Conservation (phyloP, 2,888 invertebrate species). For the Drosophila bunnanda region DNA sequence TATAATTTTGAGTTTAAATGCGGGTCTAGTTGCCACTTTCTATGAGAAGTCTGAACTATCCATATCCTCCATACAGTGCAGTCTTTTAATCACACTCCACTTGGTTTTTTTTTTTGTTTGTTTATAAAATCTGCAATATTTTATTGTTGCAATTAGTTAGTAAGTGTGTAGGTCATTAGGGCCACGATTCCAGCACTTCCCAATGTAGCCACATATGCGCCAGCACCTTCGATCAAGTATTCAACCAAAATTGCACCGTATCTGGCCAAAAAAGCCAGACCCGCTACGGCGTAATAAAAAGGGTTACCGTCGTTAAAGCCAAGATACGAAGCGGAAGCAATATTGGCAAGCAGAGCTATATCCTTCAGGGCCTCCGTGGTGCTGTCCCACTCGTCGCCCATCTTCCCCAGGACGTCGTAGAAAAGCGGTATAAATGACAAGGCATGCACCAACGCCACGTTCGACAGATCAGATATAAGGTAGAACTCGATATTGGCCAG, state of each 20-base stretch:
- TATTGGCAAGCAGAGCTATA: constrained; percentile 67
- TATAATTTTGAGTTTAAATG: neutral
- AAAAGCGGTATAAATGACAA: constrained; percentile 67
- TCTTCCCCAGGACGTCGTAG: constrained; percentile 64
- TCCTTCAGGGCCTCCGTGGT: constrained; percentile 63
- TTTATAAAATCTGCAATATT: neutral
- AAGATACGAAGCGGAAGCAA: constrained; percentile 62
- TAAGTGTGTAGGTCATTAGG: constrained; percentile 24
- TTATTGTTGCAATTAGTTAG: constrained; percentile 8
- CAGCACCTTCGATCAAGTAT: neutral
- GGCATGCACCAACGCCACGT: constrained; percentile 66
- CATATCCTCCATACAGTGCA: too few species aligned
- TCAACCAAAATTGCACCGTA: constrained; percentile 8
- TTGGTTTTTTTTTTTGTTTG: too few species aligned
- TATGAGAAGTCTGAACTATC: too few species aligned
- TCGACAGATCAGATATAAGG: constrained; percentile 41
- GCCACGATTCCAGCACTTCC: constrained; percentile 31
- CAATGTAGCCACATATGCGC: constrained; percentile 12
- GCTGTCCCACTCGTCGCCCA: constrained; percentile 56
- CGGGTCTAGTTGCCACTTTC: too few species aligned
- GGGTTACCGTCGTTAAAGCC: constrained; percentile 59
- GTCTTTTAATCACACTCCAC: too few species aligned
- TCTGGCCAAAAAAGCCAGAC: constrained; percentile 50
- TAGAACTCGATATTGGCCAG: constrained; percentile 76
- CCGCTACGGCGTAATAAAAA: constrained; percentile 50